These are phyloP conservation scores for Epinephelus awoara DNA, from an alignment of 2,797 vertebrate species.

Conservation along the genomic window DNA sequence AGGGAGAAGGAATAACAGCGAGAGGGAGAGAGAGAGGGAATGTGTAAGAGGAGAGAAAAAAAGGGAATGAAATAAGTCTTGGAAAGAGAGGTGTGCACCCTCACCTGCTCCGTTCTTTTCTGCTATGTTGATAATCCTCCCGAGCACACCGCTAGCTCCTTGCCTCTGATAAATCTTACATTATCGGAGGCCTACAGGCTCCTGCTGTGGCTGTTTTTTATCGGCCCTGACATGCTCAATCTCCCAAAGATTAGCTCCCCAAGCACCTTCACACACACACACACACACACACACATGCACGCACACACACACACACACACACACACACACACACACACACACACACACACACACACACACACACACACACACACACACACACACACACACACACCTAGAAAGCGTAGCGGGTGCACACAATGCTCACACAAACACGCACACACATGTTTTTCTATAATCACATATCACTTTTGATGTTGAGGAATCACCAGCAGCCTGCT, in stretches of 20 bases:
- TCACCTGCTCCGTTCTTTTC: conserved; percentile 47
- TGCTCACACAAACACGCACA: conserved; percentile 45
- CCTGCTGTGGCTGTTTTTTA: conserved; percentile 79
- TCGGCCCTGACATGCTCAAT: conserved; percentile 83
- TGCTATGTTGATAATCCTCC: conserved; percentile 58
- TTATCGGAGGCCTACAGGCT: conserved; percentile 84
- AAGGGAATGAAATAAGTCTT: conserved; percentile 56
- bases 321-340: conserved; percentile 60
- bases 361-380: conserved; percentile 39
- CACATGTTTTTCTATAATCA: conserved; percentile 32
- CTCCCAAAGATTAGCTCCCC: conserved; percentile 83
- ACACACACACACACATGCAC: conserved; percentile 51
- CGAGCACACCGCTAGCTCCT: conserved; percentile 28
- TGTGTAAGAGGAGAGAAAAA: conserved; percentile 38
- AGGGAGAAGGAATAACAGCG: conserved; percentile 28
- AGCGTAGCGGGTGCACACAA: background rate
- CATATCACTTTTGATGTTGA: conserved; percentile 56
- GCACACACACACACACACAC: conserved; percentile 58
- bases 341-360: conserved; percentile 52
- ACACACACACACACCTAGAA: conserved; percentile 42
- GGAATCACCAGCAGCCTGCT: conserved; percentile 60
- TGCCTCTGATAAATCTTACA: conserved; percentile 84
- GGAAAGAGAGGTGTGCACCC: conserved; percentile 41
- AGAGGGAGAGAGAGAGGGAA: conserved; percentile 41
- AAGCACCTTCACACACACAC: conserved; percentile 67